Evolutionary conservation across 2,797 vertebrate species (phyloP).

Genomic region (Thamnophis elegans): DNA sequence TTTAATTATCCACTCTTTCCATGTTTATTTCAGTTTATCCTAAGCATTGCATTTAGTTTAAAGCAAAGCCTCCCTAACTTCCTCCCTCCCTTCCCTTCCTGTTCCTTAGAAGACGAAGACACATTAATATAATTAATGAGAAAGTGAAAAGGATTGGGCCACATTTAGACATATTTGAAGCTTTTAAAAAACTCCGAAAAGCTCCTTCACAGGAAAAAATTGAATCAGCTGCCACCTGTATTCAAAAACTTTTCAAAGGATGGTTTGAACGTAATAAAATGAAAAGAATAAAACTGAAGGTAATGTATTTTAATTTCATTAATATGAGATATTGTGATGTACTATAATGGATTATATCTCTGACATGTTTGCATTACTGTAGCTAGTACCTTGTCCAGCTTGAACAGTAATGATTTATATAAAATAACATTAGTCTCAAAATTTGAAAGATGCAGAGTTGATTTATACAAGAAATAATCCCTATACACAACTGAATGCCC

Average conservation of each 20-base stretch:
- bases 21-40: not conserved
- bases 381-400: not conserved
- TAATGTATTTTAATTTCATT: conserved; percentile 21
- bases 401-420: not conserved
- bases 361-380: not conserved
- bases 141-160: conserved; percentile 56
- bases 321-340: not conserved
- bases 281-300: conserved; percentile 44
- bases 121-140: conserved; percentile 25
- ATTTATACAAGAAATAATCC: not conserved
- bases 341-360: not conserved
- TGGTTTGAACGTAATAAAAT: conserved; percentile 44
- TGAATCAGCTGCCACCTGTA: conserved; percentile 10
- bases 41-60: not conserved
- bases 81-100: not conserved
- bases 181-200: not conserved
- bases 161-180: conserved; percentile 50
- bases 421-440: not conserved
- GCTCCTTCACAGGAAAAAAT: not conserved
- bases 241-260: conserved; percentile 42
- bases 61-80: not conserved
- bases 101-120: conserved; percentile 16
- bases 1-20: conserved; percentile 11
- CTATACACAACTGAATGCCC: not conserved
- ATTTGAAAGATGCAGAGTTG: not conserved